A percentile compares a stretch with the other conserved stretches of the same genome.
phyloP scores from a whole-genome alignment of 2,888 invertebrate species.

The Thymelicus sylvestris region DNA sequence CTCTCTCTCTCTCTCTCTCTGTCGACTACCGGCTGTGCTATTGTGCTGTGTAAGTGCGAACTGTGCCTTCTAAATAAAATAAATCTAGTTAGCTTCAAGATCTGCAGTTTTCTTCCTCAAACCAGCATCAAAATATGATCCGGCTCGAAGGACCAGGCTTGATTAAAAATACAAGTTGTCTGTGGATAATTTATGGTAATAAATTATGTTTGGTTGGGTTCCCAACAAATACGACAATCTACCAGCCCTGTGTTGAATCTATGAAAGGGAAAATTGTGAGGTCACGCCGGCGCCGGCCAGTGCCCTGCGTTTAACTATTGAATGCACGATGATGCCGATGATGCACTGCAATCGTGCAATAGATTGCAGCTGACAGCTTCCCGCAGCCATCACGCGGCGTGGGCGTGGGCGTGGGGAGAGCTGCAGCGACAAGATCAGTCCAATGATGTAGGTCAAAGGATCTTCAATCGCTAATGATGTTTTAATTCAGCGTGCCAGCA shows the following conservation, averaged over 20 bases:
- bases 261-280: neutral
- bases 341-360: constrained; percentile 7
- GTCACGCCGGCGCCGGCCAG: neutral
- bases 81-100: too few species aligned
- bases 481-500: neutral
- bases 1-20: too few species aligned
- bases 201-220: too few species aligned
- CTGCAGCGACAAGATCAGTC: neutral
- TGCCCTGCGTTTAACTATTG: neutral
- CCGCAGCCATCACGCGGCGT: constrained; percentile 10
- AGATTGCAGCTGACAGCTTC: constrained; percentile 21
- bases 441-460: neutral
- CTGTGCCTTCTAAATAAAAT: too few species aligned
- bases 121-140: too few species aligned
- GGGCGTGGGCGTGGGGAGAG: neutral
- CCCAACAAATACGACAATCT: neutral
- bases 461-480: constrained; percentile 10
- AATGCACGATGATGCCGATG: neutral
- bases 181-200: too few species aligned
- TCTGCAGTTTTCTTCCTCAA: too few species aligned
- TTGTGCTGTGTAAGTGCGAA: too few species aligned
- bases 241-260: constrained; percentile 13
- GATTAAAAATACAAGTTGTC: too few species aligned
- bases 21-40: too few species aligned
- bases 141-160: too few species aligned